A percentile compares a stretch with the other conserved stretches of the same genome.
phyloP scores from a whole-genome alignment of 2,888 invertebrate species.

The Luperina testacea region DNA sequence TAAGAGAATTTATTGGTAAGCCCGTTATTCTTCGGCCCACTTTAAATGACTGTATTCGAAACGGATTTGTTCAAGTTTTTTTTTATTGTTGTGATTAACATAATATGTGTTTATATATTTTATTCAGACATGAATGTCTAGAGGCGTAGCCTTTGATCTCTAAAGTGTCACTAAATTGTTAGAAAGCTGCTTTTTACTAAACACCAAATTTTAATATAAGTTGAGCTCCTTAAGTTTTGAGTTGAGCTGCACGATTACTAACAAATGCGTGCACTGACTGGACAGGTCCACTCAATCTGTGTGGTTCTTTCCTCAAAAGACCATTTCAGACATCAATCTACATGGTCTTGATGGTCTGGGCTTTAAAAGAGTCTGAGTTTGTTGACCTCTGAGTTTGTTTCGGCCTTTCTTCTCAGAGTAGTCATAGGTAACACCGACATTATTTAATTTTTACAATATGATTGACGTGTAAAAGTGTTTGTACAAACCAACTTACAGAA shows the following conservation, averaged over 20 bases:
- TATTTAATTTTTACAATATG: not conserved
- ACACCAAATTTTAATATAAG: not conserved
- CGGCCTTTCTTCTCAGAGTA: not conserved
- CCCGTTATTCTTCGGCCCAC: slow-evolving; percentile 43
- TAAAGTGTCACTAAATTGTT: not conserved
- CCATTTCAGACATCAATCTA: too few species aligned
- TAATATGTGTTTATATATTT: slow-evolving; percentile 13
- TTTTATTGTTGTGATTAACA: slow-evolving; percentile 26
- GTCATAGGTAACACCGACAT: not conserved
- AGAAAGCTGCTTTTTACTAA: not conserved
- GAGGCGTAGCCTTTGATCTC: not conserved
- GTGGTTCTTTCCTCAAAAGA: not conserved
- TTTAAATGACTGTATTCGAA: slow-evolving; percentile 43
- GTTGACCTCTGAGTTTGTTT: not conserved
- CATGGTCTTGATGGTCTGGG: too few species aligned
- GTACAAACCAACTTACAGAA: not conserved
- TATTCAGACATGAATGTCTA: not conserved
- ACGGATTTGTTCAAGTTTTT: slow-evolving; percentile 22
- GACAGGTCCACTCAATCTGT: not conserved
- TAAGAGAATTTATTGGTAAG: slow-evolving; percentile 38
- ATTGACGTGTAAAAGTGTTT: not conserved
- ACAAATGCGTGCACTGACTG: not conserved
- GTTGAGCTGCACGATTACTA: not conserved
- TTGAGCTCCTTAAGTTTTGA: not conserved
- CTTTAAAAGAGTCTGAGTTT: not conserved